Evolutionary conservation across 2,797 vertebrate genomes (phyloP), one percentile per base, ranked within the genome.

Genomic region (Gallinago solitaria): DNA sequence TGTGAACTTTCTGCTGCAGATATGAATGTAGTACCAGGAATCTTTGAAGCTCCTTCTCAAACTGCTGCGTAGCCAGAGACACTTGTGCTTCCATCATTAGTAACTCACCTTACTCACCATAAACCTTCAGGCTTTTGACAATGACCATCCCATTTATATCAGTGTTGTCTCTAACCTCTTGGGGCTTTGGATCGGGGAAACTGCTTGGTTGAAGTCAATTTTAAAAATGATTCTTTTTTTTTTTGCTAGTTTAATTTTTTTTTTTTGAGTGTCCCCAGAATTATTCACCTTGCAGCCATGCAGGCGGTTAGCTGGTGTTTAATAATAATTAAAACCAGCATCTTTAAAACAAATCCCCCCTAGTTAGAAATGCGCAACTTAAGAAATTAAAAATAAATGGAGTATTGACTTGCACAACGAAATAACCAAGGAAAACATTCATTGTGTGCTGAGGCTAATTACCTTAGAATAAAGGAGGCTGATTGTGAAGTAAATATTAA

Each of bases 401-500:
- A 64, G 15, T 70, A 82, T 79, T 89, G 93, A 94, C 85, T 87
- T 82, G 32, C 37, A 60, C 56, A 80, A 11, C 6, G 7, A 74
- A 84, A 81, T 83, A 87, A 70, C 33, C 28, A 37, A 83, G 63
- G 35, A 73, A 90, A 87, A 54, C 51, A 30, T 63, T 76, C 23
- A 25, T 69, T 84, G 68, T 80, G 41, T 45, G 43, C 90, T 79
- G 56, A 87, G 61, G 59, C 68, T 79, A 84, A 73, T 93, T 86
- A 74, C 41, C 35, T 79, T 79, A 65, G 54, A 75, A 89, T 94
- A 93, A 94, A 87, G 28, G 67, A 94, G 45, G 41, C 48, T 61
- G 74, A 89, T 82, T 90, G 83, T 70, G 79, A 84, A 96, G 84
- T 93, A 96, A 91, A 82, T 95, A 95, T 86, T 81, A 90, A 93